Percentiles rank a stretch among this genome's conserved stretches.
phyloP scores from a whole-genome alignment of 1,140 invertebrate species.

The Diploscapter pachys region DNA sequence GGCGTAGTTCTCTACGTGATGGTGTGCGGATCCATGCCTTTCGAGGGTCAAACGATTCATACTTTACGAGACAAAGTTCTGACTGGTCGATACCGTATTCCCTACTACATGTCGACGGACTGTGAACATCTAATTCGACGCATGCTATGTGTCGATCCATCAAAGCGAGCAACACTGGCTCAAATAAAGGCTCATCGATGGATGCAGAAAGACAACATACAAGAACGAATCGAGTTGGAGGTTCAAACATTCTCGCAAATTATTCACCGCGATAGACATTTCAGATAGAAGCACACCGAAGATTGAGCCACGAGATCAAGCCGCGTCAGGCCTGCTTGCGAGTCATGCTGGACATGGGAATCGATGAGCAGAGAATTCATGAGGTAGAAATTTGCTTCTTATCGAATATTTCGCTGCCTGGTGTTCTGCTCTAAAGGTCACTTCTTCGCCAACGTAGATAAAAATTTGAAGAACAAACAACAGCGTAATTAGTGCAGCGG shows the following conservation, averaged over 20 bases:
- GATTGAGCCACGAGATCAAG: not conserved
- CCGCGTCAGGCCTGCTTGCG: not conserved
- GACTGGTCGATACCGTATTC: not conserved
- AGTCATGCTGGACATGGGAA: not conserved
- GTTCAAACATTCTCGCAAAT: not conserved
- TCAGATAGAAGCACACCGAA: not conserved
- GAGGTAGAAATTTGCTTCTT: not conserved
- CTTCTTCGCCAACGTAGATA: too few relatives aligned
- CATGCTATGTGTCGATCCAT: conserved; percentile 3
- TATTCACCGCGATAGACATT: not conserved
- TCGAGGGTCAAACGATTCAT: not conserved
- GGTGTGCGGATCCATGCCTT: not conserved
- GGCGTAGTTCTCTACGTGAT: conserved; percentile 20
- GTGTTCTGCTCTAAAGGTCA: too few relatives aligned
- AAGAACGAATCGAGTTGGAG: not conserved
- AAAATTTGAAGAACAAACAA: too few relatives aligned
- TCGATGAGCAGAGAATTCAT: not conserved
- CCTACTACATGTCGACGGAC: not conserved
- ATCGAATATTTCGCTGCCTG: too few relatives aligned
- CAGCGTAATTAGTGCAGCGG: too few relatives aligned
- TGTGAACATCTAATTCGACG: not conserved
- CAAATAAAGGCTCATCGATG: not conserved
- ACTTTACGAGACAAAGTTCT: not conserved
- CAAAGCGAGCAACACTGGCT: not conserved
- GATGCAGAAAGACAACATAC: not conserved